Percentiles rank a stretch among this genome's conserved stretches.
Conservation (phyloP, 2,113 vertebrate genomes). For the Glaucidium brasilianum region DNA sequence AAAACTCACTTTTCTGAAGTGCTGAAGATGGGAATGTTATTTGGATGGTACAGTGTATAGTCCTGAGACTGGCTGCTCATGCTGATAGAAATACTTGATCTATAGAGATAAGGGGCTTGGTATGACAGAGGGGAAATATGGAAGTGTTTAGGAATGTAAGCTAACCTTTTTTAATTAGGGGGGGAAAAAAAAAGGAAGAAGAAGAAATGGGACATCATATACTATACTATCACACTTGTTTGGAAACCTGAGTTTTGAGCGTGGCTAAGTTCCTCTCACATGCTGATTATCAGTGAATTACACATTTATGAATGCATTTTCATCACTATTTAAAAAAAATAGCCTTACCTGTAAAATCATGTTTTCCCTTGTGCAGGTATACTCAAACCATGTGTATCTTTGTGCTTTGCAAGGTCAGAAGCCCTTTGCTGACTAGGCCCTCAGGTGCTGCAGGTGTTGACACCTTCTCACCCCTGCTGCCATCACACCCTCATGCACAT, state of each 20-base stretch:
- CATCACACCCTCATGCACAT: rapidly evolving
- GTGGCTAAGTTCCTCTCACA: neutral
- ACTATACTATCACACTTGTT: too few relatives aligned
- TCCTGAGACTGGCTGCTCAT: neutral
- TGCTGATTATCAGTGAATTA: neutral
- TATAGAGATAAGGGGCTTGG: rapidly evolving
- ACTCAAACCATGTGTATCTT: neutral
- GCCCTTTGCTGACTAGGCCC: rapidly evolving
- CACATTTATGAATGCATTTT: neutral
- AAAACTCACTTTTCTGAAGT: neutral
- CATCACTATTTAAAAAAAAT: neutral
- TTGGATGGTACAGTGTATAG: neutral
- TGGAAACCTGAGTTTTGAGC: neutral
- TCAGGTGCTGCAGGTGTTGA: rapidly evolving
- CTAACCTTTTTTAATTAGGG: neutral
- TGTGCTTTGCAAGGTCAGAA: rapidly evolving
- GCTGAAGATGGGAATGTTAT: neutral
- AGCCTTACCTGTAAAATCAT: neutral
- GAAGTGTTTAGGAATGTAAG: neutral
- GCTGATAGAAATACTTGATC: neutral
- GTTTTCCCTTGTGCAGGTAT: neutral
- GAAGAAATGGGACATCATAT: neutral
- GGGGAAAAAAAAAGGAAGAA: neutral
- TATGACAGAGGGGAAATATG: neutral
- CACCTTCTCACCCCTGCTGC: rapidly evolving